These are phyloP conservation scores for Diploptera punctata DNA, from an alignment of 2,888 invertebrate species.

Conservation along the genomic window DNA sequence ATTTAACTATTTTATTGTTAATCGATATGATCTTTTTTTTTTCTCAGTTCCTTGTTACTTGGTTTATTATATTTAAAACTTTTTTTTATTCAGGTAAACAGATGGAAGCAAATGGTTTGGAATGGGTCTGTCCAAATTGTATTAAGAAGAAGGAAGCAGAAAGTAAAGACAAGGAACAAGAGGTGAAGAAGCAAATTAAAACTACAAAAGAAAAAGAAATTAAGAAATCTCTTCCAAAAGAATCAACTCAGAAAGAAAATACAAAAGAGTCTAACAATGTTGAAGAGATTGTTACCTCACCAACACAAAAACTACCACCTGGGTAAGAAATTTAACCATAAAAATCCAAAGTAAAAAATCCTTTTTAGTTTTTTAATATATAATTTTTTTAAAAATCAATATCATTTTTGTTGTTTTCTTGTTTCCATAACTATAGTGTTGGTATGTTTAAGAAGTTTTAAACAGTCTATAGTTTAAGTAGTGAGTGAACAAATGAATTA, in stretches of 20 bases:
- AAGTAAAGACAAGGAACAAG: slow-evolving; percentile 2
- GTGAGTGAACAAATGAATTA: no score
- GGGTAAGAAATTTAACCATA: not conserved
- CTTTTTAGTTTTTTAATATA: no score
- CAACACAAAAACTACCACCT: not conserved
- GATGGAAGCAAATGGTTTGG: slow-evolving; percentile 87
- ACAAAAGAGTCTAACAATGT: not conserved
- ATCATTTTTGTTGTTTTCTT: no score
- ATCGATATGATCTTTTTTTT: no score
- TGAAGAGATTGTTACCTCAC: not conserved
- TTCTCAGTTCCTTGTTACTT: no score
- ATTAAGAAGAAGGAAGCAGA: slow-evolving; percentile 11
- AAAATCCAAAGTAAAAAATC: no score
- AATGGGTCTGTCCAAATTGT: slow-evolving; percentile 91
- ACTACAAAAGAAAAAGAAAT: slow-evolving; percentile 58
- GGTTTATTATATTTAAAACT: no score
- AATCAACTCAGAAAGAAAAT: not conserved
- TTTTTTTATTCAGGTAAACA: slow-evolving; percentile 64
- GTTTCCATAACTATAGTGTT: no score
- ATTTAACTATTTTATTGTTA: no score
- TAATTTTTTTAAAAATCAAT: no score
- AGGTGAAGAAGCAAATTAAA: not conserved
- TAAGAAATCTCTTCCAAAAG: slow-evolving; percentile 31
- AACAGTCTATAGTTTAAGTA: no score
- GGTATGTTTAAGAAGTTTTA: no score